A percentile compares a stretch with the other conserved stretches of the same genome.
Evolutionary conservation across 2,113 vertebrate species (phyloP).

Genomic region (Otolemur garnettii): DNA sequence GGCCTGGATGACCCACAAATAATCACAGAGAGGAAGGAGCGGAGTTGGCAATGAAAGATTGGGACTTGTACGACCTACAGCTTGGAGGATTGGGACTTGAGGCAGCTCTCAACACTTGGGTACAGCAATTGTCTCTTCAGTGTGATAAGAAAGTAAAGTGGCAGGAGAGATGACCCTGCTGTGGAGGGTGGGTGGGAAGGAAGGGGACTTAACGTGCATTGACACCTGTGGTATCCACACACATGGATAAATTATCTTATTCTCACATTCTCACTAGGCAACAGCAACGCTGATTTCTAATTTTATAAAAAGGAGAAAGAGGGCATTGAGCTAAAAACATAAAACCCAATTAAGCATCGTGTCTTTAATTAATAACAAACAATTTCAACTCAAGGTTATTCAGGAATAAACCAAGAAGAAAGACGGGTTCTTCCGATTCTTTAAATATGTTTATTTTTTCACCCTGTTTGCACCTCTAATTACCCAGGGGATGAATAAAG

Average conservation of each 20-base stretch:
- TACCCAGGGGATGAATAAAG: not conserved
- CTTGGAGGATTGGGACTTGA: not conserved
- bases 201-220: not conserved
- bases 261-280: not conserved
- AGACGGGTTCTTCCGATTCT: not conserved
- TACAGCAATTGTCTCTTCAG: not conserved
- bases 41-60: not conserved
- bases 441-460: not conserved
- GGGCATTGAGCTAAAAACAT: not conserved
- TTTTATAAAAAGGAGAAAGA: slow-evolving; percentile 26
- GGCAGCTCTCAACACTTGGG: not conserved
- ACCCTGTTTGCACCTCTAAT: not conserved
- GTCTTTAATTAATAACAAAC: not conserved
- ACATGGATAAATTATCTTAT: not conserved
- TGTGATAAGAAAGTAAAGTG: not conserved
- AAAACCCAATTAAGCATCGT: not conserved
- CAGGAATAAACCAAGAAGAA: not conserved
- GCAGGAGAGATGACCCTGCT: not conserved
- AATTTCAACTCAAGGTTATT: not conserved
- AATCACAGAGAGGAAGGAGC: not conserved
- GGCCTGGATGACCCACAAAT: not conserved
- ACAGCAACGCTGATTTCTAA: not conserved
- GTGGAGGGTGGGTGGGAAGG: fast-evolving
- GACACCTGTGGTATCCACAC: not conserved
- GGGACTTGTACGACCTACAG: not conserved